Conservation (phyloP, 2,797 vertebrate genomes). For the Lithobates sylvaticus region DNA sequence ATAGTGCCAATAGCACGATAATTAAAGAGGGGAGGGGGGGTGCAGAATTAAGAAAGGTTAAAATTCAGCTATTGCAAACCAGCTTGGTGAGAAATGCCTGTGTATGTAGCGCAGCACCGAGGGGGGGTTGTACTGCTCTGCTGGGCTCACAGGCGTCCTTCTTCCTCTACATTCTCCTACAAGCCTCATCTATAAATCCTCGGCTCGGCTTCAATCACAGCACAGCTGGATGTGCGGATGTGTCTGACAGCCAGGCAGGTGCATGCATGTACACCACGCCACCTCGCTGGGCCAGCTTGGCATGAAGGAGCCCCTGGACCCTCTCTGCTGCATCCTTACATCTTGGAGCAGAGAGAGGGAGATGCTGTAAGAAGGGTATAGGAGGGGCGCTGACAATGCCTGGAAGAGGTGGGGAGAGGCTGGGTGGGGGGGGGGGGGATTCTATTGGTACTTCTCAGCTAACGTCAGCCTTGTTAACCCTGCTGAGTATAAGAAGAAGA, state of each 20-base stretch:
- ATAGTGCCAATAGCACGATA: too few relatives aligned
- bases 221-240: too few relatives aligned
- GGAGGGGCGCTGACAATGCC: conserved; percentile 18
- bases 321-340: conserved; percentile 6
- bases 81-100: too few relatives aligned
- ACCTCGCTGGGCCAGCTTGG: not conserved
- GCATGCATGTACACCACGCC: not conserved
- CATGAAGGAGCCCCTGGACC: not conserved
- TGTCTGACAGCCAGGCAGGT: too few relatives aligned
- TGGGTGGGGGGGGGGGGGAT: not conserved
- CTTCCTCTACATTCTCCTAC: too few relatives aligned
- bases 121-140: too few relatives aligned
- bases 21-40: too few relatives aligned
- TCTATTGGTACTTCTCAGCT: conserved; percentile 35
- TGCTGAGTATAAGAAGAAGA: not conserved
- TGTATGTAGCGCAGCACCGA: too few relatives aligned
- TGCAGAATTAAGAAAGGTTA: too few relatives aligned
- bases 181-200: too few relatives aligned
- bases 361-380: not conserved
- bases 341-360: not conserved
- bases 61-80: too few relatives aligned
- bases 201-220: too few relatives aligned
- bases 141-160: not conserved
- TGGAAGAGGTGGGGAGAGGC: conserved; percentile 29
- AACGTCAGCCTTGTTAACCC: conserved; percentile 44